Conservation (phyloP, 1,140 invertebrate genomes). For the Alviniconcha marisindica region DNA sequence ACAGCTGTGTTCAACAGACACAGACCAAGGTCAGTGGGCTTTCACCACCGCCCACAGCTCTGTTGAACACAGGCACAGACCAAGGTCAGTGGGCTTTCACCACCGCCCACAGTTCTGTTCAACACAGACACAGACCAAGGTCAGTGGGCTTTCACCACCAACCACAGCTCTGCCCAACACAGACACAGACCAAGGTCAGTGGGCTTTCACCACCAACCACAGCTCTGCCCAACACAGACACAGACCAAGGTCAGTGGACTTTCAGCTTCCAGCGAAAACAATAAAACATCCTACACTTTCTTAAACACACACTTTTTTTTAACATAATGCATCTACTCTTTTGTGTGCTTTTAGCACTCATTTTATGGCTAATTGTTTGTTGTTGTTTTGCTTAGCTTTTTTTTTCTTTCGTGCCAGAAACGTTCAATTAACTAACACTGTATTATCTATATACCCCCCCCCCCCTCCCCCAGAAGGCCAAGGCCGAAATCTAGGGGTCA, state of each 20-base stretch:
- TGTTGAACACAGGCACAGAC: constrained; percentile 32
- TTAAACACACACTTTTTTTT: no score
- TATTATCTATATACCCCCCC: no score
- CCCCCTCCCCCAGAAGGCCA: no score
- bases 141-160: constrained; percentile 54
- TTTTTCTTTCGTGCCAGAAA: no score
- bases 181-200: neutral
- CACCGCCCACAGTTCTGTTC: constrained; percentile 56
- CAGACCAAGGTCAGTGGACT: neutral
- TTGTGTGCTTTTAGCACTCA: no score
- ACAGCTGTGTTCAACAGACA: constrained; percentile 44
- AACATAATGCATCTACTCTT: no score
- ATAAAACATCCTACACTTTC: no score
- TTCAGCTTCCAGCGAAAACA: no score
- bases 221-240: constrained; percentile 37
- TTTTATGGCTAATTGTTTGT: no score
- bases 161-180: constrained; percentile 56
- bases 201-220: constrained; percentile 63
- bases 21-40: neutral
- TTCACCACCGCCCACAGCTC: constrained; percentile 64
- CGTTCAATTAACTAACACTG: no score
- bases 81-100: constrained; percentile 48
- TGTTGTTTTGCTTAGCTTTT: no score
- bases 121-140: neutral
- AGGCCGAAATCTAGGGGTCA: no score